Conservation (phyloP, 2,797 vertebrate species). For the Syncerus caffer region DNA sequence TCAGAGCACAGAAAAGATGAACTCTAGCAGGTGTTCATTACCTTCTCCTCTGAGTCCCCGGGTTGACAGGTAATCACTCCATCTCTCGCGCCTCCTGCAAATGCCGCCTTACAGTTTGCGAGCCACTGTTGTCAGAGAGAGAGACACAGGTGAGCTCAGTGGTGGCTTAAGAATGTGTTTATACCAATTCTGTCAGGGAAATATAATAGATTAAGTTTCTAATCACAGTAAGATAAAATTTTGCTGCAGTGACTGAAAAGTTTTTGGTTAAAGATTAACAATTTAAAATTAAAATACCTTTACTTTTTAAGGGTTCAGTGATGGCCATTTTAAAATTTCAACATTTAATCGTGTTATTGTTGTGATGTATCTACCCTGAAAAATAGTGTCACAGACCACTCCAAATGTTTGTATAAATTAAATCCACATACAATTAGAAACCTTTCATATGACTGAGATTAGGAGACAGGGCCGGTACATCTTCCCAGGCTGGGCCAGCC, state of each 20-base stretch:
- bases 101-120: slow-evolving; percentile 96
- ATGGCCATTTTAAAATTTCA: background rate
- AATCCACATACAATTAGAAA: background rate
- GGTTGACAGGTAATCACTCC: slow-evolving; percentile 97
- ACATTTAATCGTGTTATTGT: background rate
- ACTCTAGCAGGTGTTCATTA: slow-evolving; percentile 76
- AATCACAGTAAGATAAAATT: background rate
- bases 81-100: slow-evolving; percentile 94
- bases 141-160: background rate
- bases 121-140: slow-evolving; percentile 89
- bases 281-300: slow-evolving; percentile 25
- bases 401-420: background rate
- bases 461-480: background rate
- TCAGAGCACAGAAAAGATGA: slow-evolving; percentile 55
- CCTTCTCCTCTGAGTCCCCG: slow-evolving; percentile 98
- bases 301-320: background rate
- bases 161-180: background rate
- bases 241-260: slow-evolving; percentile 22
- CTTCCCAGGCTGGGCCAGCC: background rate
- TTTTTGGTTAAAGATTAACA: background rate
- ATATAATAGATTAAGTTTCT: background rate
- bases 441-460: background rate
- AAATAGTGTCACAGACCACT: background rate
- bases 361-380: background rate
- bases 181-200: background rate